phyloP scores from a whole-genome alignment of 2,888 invertebrate genomes.

The Polymixis flavicincta region DNA sequence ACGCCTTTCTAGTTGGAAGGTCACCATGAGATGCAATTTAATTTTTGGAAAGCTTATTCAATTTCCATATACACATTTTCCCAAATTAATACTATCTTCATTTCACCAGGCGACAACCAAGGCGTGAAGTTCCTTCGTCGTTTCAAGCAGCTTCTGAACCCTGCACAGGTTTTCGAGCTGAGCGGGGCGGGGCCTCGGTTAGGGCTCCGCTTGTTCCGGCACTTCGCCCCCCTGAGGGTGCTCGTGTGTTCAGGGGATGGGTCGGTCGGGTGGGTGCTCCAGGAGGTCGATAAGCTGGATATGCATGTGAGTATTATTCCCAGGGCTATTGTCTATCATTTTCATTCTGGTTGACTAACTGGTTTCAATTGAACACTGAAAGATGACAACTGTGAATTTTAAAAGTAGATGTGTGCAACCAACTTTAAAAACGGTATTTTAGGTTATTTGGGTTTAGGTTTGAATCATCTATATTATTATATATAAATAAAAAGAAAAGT shows the following conservation, averaged over 20 bases:
- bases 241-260: conserved; percentile 99
- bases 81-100: neutral
- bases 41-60: neutral
- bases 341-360: no score
- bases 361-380: no score
- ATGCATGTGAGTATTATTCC: conserved; percentile 94
- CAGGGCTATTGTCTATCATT: no score
- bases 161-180: conserved; percentile 99
- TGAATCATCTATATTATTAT: no score
- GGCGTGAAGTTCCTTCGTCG: conserved; percentile 98
- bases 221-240: conserved; percentile 98
- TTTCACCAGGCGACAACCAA: conserved; percentile 96
- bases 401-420: neutral
- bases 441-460: no score
- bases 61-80: neutral
- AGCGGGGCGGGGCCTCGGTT: conserved; percentile 97
- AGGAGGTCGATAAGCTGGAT: conserved; percentile 98
- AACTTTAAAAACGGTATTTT: neutral
- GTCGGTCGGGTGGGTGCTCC: conserved; percentile 99
- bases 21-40: conserved; percentile 3
- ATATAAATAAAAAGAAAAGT: no score
- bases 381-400: no score
- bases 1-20: neutral
- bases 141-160: conserved; percentile 98
- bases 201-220: conserved; percentile 96